Conservation (phyloP, 1,140 invertebrate species). For the Stenopsyche tienmushanensis region DNA sequence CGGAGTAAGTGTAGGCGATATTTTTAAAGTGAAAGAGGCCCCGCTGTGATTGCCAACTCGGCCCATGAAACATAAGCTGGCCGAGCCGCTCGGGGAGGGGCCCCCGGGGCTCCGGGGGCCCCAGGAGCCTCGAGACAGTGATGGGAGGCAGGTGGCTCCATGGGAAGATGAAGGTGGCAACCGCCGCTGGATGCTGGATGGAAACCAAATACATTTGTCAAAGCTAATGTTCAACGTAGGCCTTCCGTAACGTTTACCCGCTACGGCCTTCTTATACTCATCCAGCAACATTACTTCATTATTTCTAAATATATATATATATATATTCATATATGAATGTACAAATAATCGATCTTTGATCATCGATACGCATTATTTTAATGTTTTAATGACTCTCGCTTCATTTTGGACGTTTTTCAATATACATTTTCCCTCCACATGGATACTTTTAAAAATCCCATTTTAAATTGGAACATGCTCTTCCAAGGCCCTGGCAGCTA, state of each 20-base stretch:
- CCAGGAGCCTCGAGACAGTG: not conserved
- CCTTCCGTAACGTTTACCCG: conserved; percentile 26
- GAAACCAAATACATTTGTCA: conserved; percentile 42
- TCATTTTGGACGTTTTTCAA: too few species aligned
- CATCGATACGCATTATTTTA: not conserved
- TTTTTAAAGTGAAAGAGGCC: conserved; percentile 36
- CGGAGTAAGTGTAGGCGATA: conserved; percentile 5
- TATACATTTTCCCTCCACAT: not conserved
- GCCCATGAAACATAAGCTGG: conserved; percentile 15
- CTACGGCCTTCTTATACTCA: conserved; percentile 2
- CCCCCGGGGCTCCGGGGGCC: not conserved
- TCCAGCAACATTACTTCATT: not conserved
- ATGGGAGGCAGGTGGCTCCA: conserved; percentile 3
- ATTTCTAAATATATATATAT: not conserved
- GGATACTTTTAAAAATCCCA: not conserved
- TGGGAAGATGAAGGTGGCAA: too few species aligned
- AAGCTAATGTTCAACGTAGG: conserved; percentile 42
- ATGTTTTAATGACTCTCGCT: too few species aligned
- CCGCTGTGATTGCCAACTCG: conserved; percentile 37
- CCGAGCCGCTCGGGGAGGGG: not conserved
- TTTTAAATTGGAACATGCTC: too few species aligned
- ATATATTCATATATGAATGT: not conserved
- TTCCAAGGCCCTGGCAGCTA: conserved; percentile 6
- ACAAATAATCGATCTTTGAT: too few species aligned
- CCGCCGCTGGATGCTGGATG: conserved; percentile 35